Percentiles rank a stretch among this genome's conserved stretches.
These are phyloP conservation scores for Tillus elongatus DNA, from an alignment of 2,888 invertebrate species.

Conservation along the genomic window DNA sequence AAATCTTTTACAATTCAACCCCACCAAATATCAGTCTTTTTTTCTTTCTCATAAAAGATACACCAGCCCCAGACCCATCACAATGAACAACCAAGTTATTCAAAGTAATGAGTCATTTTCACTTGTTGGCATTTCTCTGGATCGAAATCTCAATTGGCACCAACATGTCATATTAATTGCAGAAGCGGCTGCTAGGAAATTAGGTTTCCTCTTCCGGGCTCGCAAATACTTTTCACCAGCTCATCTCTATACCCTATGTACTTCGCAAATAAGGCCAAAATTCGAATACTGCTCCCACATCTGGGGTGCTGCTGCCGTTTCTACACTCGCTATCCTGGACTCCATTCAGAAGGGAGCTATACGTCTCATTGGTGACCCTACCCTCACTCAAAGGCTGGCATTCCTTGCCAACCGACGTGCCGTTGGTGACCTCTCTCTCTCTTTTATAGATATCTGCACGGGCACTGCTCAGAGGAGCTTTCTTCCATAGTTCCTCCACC, in stretches of 20 bases:
- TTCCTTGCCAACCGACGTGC: neutral
- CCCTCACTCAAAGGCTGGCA: neutral
- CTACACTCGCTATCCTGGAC: neutral
- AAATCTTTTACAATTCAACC: no score
- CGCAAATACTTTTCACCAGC: no score
- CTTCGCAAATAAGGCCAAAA: neutral
- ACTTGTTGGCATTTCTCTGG: no score
- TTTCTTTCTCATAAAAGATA: no score
- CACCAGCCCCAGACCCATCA: no score
- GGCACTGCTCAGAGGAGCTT: neutral
- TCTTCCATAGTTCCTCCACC: neutral
- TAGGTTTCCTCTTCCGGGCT: no score
- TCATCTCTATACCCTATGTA: neutral
- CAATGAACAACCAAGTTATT: no score
- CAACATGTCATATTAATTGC: no score
- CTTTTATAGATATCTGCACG: neutral
- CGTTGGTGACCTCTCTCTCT: neutral
- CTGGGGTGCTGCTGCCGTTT: neutral
- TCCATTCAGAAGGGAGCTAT: slow-evolving; percentile 3
- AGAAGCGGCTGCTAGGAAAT: no score
- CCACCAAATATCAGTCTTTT: no score
- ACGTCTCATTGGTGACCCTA: neutral
- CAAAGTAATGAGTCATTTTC: no score
- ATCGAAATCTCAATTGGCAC: no score
- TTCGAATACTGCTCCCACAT: neutral